Base-by-base conservation (phyloP, 1,140 invertebrate genomes). In the Homarus americanus region DNA sequence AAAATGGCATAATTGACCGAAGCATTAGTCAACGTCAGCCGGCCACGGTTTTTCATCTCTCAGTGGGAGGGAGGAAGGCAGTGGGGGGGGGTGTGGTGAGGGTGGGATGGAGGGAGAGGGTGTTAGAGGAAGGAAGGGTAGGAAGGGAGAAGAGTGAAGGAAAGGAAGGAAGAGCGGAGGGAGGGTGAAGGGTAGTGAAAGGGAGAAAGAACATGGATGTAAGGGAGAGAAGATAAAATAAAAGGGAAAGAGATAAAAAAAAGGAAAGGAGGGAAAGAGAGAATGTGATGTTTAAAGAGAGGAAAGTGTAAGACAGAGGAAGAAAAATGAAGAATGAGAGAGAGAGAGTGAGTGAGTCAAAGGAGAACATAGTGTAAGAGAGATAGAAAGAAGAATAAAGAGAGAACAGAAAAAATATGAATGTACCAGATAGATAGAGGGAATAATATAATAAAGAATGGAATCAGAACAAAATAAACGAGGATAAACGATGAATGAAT, bases 1-100 rank as follows among this genome's bases (percentile, higher is more conserved):
- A 34, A 66, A 66, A 82, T 82, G 44, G 49, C 80, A 82, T 63
- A 66, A 82, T 82, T 82, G 80, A 82, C 58, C 49, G n/a, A 38
- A 36, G 53, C 58, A 66, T 82, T 66, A 63, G 80, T 82, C 49
- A 85, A 79, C 76, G 76, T 79, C 76, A 44, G 44, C 24, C 38
- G 44, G 40, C 15, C 76, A 12, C 7, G 40, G 40, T 79, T 79
- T 79, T 79, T 79, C 76, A 79, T 79, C 36, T 79, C 76, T 44
- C 40, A 76, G 75, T 38, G 32, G 49, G 38, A 58, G 32, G 40
- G 36, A 40, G 82, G 32, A 66, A 69, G 15, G 82, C 24, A 69
- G 28, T 15, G 44, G 32, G 7, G 79, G 34, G n/a, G 41, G 44
- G 9, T 28, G 66, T 1, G 20, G 24, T 20, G 66, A 15, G 82